Base-by-base conservation (phyloP, 2,797 vertebrate genomes). In the Decapterus maruadsi region DNA sequence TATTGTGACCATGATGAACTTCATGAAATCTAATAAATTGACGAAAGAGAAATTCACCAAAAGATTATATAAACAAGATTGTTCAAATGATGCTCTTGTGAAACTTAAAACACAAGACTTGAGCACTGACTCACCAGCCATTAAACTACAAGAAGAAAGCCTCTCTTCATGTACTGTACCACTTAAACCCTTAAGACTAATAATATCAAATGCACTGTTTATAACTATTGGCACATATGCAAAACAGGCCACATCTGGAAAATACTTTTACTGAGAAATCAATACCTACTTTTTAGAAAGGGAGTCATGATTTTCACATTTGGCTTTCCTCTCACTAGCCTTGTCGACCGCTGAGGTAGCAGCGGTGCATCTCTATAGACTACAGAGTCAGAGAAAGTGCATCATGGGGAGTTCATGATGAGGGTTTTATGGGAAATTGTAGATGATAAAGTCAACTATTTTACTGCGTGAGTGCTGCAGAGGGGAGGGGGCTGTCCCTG, bases 401-500 rank as follows among this genome's bases (percentile, higher is more conserved):
- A 54, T 83, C 56, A 59, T 42, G n/a, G 6, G 38, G 55, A 78
- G 61, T 83, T 85, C 60, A 80, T 48, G 34, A 46, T 56, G 6
- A 71, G n/a, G 48, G 61, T 87, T 82, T 89, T 76, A 82, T 72
- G 48, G 59, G 54, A 36, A 82, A 57, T 2, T 68, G 63, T 59
- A 53, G 63, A 72, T 19, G 36, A 77, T 85, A 78, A 83, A 88
- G 60, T 14, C 4, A 55, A 71, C 58, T 63, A 42, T 85, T 78
- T 82, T 60, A 77, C 67, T 76, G 60, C 57, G n/a, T 16, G 17
- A 68, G 59, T 29, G 61, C 76, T 75, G 63, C 10, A 17, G 60
- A 62, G 55, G 54, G 60, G 54, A 4, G 62, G 58, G 34, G 68
- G 20, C 36, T 76, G 72, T 75, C 64, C 71, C 72, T 72, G 42